Evolutionary conservation across 2,113 vertebrate genomes (phyloP), one percentile per base, ranked within the genome.

Genomic region (Eudyptes chrysolophus): DNA sequence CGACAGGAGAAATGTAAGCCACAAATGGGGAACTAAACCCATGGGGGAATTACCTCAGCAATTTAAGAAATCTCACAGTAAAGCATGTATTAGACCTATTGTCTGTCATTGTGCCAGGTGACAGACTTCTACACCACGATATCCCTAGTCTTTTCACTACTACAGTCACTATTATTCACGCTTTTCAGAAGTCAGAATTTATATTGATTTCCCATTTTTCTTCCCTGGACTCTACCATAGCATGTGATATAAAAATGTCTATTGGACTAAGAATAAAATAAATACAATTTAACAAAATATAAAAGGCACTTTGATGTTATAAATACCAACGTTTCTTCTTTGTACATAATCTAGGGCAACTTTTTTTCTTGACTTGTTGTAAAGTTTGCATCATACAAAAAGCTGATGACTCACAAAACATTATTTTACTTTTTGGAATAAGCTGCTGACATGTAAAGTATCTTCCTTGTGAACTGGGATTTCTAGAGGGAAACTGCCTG

Each of bases 401-500:
- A 96, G 94, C 92, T 90, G 83, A 95, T 97, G 95, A 97, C 96
- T 98, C 96, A 98, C 4, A 83, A 93, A 95, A 96, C 93, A 95
- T 72, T 85, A 95, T 89, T 93, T 95, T 89, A 96, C 80, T 97
- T 89, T 95, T 96, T 92, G 96, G 90, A 96, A 95, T 86, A 94
- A 97, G 86, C 89, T 97, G 95, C 97, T 97, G 95, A 98, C 90
- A 94, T 97, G 89, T 95, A 93, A 97, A 96, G 95, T 92, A 95
- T 95, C 87, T 97, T 95, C 83, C 95, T 66, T 93, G 86, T 96
- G 90, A 94, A 96, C 95, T 96, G 92, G 94, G 95, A 97, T 94
- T 98, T 97, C 95, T 95, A 94, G 96, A 98, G 95, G 96, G 94
- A 97, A 95, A 96, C 96, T 97, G 97, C 97, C 97, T 85, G 71